phyloP scores from a whole-genome alignment of 2,113 vertebrate species.

The Bambusicola thoracicus region DNA sequence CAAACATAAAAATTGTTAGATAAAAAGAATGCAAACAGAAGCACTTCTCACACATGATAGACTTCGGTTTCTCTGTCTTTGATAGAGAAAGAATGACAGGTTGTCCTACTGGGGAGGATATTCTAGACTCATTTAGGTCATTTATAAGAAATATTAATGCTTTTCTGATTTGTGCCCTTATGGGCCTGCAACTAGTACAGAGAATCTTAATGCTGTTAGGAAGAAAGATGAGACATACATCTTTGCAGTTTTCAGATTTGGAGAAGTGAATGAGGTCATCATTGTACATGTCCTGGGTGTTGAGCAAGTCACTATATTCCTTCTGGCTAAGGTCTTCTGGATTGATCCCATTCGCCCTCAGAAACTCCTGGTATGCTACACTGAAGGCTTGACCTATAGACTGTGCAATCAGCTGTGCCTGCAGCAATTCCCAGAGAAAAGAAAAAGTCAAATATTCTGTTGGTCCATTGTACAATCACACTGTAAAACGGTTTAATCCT shows the following conservation, averaged over 20 bases:
- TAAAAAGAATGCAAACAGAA: not conserved
- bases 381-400: constrained; percentile 98
- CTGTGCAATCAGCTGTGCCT: constrained; percentile 97
- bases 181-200: not conserved
- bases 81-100: not conserved
- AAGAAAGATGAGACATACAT: constrained; percentile 77
- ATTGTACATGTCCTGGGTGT: constrained; percentile 98
- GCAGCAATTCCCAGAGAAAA: not conserved
- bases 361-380: constrained; percentile 96
- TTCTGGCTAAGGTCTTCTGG: constrained; percentile 97
- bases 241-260: constrained; percentile 98
- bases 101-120: not conserved
- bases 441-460: not conserved
- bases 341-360: constrained; percentile 95
- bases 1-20: not conserved
- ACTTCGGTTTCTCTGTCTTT: not conserved
- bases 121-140: not conserved
- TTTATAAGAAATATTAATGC: not conserved
- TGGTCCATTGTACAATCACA: not conserved
- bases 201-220: not conserved
- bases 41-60: not conserved
- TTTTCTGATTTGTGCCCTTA: not conserved
- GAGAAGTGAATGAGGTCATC: constrained; percentile 98
- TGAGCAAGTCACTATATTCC: constrained; percentile 95
- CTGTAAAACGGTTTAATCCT: not conserved